A percentile compares a stretch with the other conserved stretches of the same genome.
Evolutionary conservation across 1,140 invertebrate genomes (phyloP).

Genomic region (Cydia strobilella): DNA sequence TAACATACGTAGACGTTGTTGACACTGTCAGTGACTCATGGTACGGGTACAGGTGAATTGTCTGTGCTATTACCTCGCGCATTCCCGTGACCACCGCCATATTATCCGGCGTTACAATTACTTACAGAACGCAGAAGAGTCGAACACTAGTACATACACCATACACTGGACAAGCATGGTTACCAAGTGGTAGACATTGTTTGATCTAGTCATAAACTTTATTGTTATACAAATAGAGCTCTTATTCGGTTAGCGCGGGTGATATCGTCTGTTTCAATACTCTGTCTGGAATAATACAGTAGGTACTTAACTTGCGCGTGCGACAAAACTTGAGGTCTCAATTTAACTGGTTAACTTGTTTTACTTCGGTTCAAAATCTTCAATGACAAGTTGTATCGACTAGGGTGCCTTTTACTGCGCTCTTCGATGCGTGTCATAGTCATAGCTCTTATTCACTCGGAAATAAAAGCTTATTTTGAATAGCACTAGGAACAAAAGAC

Average conservation of each 20-base stretch:
- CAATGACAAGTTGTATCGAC: not conserved
- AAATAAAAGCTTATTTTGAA: not conserved
- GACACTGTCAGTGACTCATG: too few species aligned
- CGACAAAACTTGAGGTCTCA: not conserved
- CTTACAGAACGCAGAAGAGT: not conserved
- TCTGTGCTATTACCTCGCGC: slow-evolving; percentile 1
- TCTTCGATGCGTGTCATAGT: not conserved
- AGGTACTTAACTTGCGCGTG: too few species aligned
- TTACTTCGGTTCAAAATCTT: not conserved
- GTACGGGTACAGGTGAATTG: not conserved
- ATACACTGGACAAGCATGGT: not conserved
- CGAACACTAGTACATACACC: not conserved
- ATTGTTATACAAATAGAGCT: too few species aligned
- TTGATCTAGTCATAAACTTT: not conserved
- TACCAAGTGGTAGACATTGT: not conserved
- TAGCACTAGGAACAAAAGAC: not conserved
- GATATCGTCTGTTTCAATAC: too few species aligned
- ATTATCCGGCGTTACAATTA: not conserved
- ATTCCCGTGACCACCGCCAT: slow-evolving; percentile 10
- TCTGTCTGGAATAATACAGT: too few species aligned
- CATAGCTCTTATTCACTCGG: not conserved
- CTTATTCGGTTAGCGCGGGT: too few species aligned
- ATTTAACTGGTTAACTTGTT: not conserved
- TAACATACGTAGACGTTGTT: too few species aligned
- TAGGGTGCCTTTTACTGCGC: slow-evolving; percentile 1